phyloP scores from a whole-genome alignment of 2,888 invertebrate species.

The Chrysopilus asiliformis region DNA sequence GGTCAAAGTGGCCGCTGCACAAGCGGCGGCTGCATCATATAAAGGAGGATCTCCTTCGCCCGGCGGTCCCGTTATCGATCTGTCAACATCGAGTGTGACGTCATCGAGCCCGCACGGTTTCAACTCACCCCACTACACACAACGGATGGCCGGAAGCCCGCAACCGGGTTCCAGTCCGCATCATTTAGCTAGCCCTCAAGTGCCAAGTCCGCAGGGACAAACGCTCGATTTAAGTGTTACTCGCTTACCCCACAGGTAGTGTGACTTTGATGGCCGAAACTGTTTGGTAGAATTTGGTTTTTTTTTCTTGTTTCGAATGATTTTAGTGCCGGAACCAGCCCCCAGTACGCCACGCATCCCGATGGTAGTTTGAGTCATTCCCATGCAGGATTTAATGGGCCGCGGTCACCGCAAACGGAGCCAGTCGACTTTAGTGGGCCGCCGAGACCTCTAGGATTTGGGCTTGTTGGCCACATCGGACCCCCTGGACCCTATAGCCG shows the following conservation, averaged over 20 bases:
- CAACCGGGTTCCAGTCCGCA: constrained; percentile 77
- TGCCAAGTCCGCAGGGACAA: constrained; percentile 83
- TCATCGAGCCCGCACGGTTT: constrained; percentile 69
- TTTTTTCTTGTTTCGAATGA: too few relatives aligned
- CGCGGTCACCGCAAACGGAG: constrained; percentile 52
- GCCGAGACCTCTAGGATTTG: constrained; percentile 48
- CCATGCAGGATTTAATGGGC: constrained; percentile 43
- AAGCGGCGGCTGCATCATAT: constrained; percentile 33
- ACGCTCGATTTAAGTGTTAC: constrained; percentile 81
- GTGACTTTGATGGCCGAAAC: constrained; percentile 2
- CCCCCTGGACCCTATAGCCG: constrained; percentile 60
- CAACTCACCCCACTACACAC: constrained; percentile 36
- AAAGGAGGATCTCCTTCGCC: constrained; percentile 49
- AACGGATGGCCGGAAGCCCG: constrained; percentile 50
- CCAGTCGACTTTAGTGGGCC: constrained; percentile 59
- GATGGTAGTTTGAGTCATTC: constrained; percentile 36
- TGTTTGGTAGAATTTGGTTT: too few relatives aligned
- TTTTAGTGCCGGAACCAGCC: constrained; percentile 42
- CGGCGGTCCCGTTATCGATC: constrained; percentile 70
- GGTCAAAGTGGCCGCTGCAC: constrained; percentile 54
- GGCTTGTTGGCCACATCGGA: constrained; percentile 41
- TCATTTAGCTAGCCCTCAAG: constrained; percentile 73
- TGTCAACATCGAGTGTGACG: constrained; percentile 74
- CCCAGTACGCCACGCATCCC: constrained; percentile 42
- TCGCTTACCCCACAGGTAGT: constrained; percentile 70